Evolutionary conservation across 2,888 invertebrate species (phyloP), one percentile per base, ranked within the genome.

Genomic region (Aleiodes alternator): DNA sequence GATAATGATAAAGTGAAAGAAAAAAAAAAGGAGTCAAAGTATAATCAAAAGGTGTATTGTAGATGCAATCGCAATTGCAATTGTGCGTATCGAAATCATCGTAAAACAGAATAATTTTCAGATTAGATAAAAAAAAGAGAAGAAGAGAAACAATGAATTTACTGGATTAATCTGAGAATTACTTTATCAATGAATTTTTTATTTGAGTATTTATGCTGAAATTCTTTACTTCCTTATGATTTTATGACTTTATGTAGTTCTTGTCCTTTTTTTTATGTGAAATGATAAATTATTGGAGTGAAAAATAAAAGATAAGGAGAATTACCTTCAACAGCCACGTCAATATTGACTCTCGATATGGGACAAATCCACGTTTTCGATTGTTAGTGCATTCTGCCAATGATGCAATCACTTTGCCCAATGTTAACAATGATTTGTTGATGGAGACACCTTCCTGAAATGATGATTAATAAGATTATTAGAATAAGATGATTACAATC

Each of bases 371-470:
- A 69, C 91, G 90, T 82, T 90, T 90, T 43, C 86, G 85, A 75
- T 90, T 91, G 76, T 85, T 90, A 43, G 89, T 86, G 69, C 87
- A 90, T 78, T 95, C 95, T 1, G 95, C 93, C 50, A 96, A 90
- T 6, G 94, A 92, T 0, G 93, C 93, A 82, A 96, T 96, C 7
- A 96, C 96, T 90, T 95, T 96, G 50, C 96, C 95, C 79, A 96
- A 90, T 0, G 95, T 95, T 72, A 95, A 89, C 73, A 96, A 90
- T 4, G 95, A 95, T 83, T 94, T 94, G 85, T 95, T 95, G 79
- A 95, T 95, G 81, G 92, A 93, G 29, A 94, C 94, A 23, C 95
- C 94, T 90, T 95, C 94, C 90, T 94, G 91, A 50, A 78, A 77
- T 23, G 69, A 16, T 31, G 38, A 51, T 69, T 59, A 59, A 34